Percentiles rank a stretch among this genome's conserved stretches.
Evolutionary conservation across 1,140 invertebrate species (phyloP).

Genomic region (Drosophila trapezifrons): DNA sequence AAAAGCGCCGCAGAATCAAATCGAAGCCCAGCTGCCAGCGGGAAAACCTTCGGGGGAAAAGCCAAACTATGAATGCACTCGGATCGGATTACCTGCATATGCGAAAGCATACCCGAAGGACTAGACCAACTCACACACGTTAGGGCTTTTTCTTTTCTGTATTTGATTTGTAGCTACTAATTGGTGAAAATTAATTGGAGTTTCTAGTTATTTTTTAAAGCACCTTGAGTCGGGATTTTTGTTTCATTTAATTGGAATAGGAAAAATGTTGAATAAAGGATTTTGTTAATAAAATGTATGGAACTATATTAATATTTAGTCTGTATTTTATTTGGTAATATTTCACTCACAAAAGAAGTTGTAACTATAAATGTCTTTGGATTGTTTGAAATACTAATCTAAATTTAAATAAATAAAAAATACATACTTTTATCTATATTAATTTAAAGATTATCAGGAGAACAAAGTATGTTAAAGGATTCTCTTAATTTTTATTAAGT

Average conservation of each 20-base stretch:
- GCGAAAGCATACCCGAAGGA: background rate
- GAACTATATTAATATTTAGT: too few relatives aligned
- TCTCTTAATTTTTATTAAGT: background rate
- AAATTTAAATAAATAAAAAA: too few relatives aligned
- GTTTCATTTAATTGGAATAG: too few relatives aligned
- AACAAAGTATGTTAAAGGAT: background rate
- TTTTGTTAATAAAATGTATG: too few relatives aligned
- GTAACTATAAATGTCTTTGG: too few relatives aligned
- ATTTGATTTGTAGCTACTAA: background rate
- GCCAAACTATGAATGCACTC: conserved; percentile 29
- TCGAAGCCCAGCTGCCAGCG: conserved; percentile 11
- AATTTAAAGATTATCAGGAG: background rate
- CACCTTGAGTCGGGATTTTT: too few relatives aligned
- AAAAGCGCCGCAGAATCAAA: conserved; percentile 49
- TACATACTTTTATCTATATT: too few relatives aligned
- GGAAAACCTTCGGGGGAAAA: background rate
- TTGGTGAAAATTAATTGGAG: background rate
- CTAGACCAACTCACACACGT: too few relatives aligned
- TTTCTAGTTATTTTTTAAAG: background rate
- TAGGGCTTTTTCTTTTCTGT: background rate
- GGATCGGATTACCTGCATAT: conserved; percentile 16
- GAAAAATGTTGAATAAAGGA: too few relatives aligned
- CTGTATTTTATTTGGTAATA: too few relatives aligned
- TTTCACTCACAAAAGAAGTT: too few relatives aligned
- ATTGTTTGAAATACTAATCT: too few relatives aligned